Base-by-base conservation (phyloP, 1,140 invertebrate genomes). In the Temnothorax curvispinosus region DNA sequence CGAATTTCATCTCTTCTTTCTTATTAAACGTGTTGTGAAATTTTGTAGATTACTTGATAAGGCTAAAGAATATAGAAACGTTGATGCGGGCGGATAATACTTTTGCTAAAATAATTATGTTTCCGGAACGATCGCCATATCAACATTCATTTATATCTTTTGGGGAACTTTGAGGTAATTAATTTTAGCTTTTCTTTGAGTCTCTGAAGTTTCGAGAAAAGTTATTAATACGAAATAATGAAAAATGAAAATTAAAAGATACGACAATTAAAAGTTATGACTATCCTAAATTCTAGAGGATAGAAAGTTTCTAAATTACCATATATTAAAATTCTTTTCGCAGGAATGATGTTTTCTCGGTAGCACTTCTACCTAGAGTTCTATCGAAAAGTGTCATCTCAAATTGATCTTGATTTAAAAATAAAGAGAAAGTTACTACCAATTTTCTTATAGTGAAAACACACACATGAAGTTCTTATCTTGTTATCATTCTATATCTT, bases 1-100 rank as follows among this genome's bases (percentile, higher is more conserved):
- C 0, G 35, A 72, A 58, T 72, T 74, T 44, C 41, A 60, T 82
- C 35, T 74, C 21, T 8, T 27, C 3, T 44, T 60, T 60, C 3
- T 35, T n/a, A 47, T 72, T 58, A 58, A 82, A 60, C 13, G 54
- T 9, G 13, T 50, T 32, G 15, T 72, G 67, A 58, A 72, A 82
- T 58, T 58, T 58, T 44, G 8, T 21, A 80, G 41, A 80, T 80
- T 67, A 13, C 27, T 67, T 6, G 8, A 41, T 44, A 50, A 21
- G 9, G 27, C 27, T 27, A 15, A 18, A 18, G 9, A 67, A 50
- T 11, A n/a, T 18, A 5, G 15, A 67, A 27, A 47, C 13, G 18
- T 44, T 21, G 18, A 44, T 44, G 3, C 52, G 11, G 13, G 1
- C n/a, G 11, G 11, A 27, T 0, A 65, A 47, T 47, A 47, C 6